Base-by-base conservation (phyloP, 2,113 vertebrate genomes). In the Pomatostomus ruficeps region DNA sequence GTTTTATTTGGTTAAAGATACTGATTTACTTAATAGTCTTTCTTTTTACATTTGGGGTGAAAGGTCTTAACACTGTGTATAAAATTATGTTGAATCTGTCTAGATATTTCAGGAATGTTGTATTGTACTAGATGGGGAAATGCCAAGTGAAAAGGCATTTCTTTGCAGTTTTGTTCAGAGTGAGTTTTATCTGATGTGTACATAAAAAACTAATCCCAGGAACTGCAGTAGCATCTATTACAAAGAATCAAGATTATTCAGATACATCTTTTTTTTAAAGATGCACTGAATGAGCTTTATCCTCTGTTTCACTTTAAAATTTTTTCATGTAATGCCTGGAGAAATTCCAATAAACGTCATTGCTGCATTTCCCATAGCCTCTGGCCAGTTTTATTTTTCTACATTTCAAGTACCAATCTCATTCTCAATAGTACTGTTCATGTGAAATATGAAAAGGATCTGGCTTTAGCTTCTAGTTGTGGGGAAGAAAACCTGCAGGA, bases 311-410 rank as follows among this genome's bases (percentile, higher is more conserved):
- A 91, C 74, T 92, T 92, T 82, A 36, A 80, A 33, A 16, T 15
- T 88, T 95, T 79, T 95, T 94, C 94, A 93, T 98, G 94, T 97
- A 94, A 95, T 92, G 95, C 97, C 86, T 96, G 93, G 94, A 95
- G 94, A 91, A 95, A 97, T 96, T 98, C 92, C 94, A 98, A 98
- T 98, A 98, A 98, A 98, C 95, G 80, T 85, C 92, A 96, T 97
- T 96, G 95, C 95, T 97, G 91, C 91, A 78, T 90, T 97, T 97
- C 88, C 73, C 54, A 70, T 91, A 82, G 51, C 65, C 77, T 93
- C n/a, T 55, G 78, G 40, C 55, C 95, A 79, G 23, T 93, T 95
- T 85, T 91, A 28, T 93, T 94, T 89, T 58, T 70, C 51, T 88
- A 18, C 36, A 23, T 76, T 67, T 93, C 29, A 48, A 21, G 24